Evolutionary conservation across 2,113 vertebrate species (phyloP), one percentile per base, ranked within the genome.

Genomic region (Xenopus laevis): DNA sequence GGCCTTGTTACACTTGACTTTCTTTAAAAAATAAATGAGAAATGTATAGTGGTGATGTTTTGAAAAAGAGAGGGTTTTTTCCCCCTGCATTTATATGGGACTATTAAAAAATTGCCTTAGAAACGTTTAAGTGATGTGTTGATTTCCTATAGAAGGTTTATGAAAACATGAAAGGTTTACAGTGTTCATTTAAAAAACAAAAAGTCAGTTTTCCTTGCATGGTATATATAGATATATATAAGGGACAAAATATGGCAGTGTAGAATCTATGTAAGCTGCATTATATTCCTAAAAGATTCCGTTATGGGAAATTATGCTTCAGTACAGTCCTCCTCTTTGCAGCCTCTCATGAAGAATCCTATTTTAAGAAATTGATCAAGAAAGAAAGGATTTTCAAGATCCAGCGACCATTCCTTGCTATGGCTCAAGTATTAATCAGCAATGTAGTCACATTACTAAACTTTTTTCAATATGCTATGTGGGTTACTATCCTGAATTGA

Each of bases 341-440:
- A 97, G 92, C 94, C 95, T 92, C 91, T 96, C 92, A 93, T 95
- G 94, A 97, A 95, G 95, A 98, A 97, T 87, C 94, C 96, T 89
- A 92, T 96, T 91, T 94, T 96, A 93, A 95, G 95, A 92, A 95
- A 96, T 93, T 98, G 95, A 97, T 87, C 92, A 88, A 92, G 89
- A 91, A 91, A 89, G 86, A 92, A 94, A 91, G 84, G 87, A 90
- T 90, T 82, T 83, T 82, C 88, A 86, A 81, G 86, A 88, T 82
- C 84, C 86, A 87, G 86, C 86, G 79, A 90, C 89, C 86, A 84
- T 84, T 90, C 87, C 86, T 88, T 86, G 86, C 86, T 90, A 89
- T 90, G 86, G 86, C 88, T 86, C 89, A 79, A 89, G 83, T 87
- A 80, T 91, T 89, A 85, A 83, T 83, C 89, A 86, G 78, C 87